Evolutionary conservation across 2,888 invertebrate genomes (phyloP), one percentile per base, ranked within the genome.

Genomic region (Operophtera brumata): DNA sequence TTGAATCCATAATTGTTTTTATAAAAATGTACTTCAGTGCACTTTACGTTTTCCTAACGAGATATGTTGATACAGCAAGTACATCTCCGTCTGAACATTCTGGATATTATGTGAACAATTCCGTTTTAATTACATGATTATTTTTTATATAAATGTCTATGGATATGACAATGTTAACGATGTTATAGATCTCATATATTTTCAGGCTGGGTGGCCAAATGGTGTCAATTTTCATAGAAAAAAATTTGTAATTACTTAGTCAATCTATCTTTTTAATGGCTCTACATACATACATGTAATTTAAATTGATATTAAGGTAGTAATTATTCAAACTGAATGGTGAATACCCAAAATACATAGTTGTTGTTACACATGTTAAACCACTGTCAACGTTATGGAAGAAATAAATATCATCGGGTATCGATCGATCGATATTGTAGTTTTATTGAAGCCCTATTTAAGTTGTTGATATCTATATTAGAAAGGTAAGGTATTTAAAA

Each of bases 251-350:
- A 65, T 57, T 25, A 20, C 20, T 67, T 68, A 69, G 60, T 70
- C 49, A 65, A 61, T 64, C 65, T 74, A 57, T 71, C 59, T 56
- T 72, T 67, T 68, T 66, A 57, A 66, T 62, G 54, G 59, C 86
- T 89, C 86, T 89, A 85, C 86, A 86, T 88, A 87, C 88, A 86
- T 86, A 82, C 82, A 80, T 80, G 72, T 69, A 67, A 68, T 66
- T 67, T 71, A 11, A 65, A 65, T 69, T 67, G 72, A 73, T 75
- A 67, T 77, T 72, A 70, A 82, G 79, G 73, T 56, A 71, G 61
- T 78, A 77, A 71, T 65, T 76, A 77, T 73, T 75, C 69, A 62
- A 75, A 76, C 59, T 77, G 72, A 77, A 76, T 82, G 74, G 82
- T 75, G 74, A 79, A 80, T 84, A 78, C 80, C 80, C 80, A 73